phyloP scores from a whole-genome alignment of 2,888 invertebrate genomes.

The Drosophila colorata region DNA sequence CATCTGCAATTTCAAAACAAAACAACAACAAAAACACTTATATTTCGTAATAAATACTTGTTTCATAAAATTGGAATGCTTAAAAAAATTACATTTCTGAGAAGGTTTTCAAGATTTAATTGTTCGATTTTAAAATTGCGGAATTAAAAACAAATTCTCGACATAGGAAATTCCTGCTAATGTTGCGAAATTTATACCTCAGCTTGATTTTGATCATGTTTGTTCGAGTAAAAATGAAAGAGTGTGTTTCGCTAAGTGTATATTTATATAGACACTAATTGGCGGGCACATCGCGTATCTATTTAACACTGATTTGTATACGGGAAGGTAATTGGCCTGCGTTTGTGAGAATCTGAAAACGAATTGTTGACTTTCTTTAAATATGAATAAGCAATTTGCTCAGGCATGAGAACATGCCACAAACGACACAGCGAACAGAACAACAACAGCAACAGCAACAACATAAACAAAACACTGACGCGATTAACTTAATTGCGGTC shows the following conservation, averaged over 20 bases:
- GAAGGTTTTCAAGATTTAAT: too few species aligned
- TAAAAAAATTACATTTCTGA: too few species aligned
- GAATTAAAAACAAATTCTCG: too few species aligned
- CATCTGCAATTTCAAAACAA: too few species aligned
- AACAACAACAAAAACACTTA: too few species aligned
- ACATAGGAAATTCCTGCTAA: too few species aligned
- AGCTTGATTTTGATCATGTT: too few species aligned
- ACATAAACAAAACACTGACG: conserved; percentile 23
- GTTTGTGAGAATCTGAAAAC: conserved; percentile 56
- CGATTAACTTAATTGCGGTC: conserved; percentile 69
- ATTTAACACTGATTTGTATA: conserved; percentile 22
- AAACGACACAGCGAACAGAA: conserved; percentile 31
- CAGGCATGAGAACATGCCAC: conserved; percentile 61
- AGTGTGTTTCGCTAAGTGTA: not conserved
- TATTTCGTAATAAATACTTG: too few species aligned
- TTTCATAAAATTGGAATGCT: too few species aligned
- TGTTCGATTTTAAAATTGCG: too few species aligned
- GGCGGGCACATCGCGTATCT: conserved; percentile 5
- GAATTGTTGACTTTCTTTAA: conserved; percentile 60
- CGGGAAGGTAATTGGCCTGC: conserved; percentile 42
- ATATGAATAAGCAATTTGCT: conserved; percentile 55
- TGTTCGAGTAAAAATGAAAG: not conserved
- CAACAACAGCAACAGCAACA: conserved; percentile 43
- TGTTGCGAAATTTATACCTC: too few species aligned
- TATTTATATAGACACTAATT: conserved; percentile 25